These are phyloP conservation scores for Mythimna ferrago DNA, from an alignment of 2,888 invertebrate species.

Conservation along the genomic window DNA sequence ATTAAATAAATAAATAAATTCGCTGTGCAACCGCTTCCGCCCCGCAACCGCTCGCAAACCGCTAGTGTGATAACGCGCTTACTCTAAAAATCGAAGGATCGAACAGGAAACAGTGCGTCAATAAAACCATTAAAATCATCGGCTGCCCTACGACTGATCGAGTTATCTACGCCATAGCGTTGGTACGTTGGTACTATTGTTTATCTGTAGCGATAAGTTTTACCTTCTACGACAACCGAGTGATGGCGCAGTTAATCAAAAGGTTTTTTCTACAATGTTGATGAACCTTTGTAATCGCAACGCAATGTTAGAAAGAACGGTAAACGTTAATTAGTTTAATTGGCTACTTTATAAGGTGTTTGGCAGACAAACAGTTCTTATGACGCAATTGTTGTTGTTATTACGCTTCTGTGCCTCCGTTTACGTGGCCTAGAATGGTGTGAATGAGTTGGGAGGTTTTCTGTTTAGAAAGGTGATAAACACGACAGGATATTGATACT, in stretches of 20 bases:
- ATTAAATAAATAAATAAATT: too few relatives aligned
- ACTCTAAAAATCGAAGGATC: not conserved
- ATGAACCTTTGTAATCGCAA: constrained; percentile 13
- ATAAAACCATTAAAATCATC: not conserved
- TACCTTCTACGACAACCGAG: constrained; percentile 17
- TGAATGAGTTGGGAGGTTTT: constrained; percentile 15
- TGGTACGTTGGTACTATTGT: constrained; percentile 22
- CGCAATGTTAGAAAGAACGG: constrained; percentile 36
- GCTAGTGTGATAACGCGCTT: too few relatives aligned
- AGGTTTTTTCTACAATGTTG: constrained; percentile 16
- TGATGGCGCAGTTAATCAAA: constrained; percentile 29
- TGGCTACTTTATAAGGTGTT: constrained; percentile 31
- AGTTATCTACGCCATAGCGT: constrained; percentile 18
- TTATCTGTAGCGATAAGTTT: constrained; percentile 39
- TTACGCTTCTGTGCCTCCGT: constrained; percentile 36
- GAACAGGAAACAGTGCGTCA: not conserved
- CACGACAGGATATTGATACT: not conserved
- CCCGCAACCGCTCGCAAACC: too few relatives aligned
- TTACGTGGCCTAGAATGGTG: constrained; percentile 24
- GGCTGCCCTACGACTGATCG: not conserved
- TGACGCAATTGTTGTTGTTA: constrained; percentile 46
- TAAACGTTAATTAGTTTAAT: constrained; percentile 39
- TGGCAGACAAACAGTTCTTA: constrained; percentile 45
- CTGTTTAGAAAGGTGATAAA: constrained; percentile 27
- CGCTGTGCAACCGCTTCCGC: too few relatives aligned